Base-by-base conservation (phyloP, 2,113 vertebrate genomes). In the Raja brachyura region DNA sequence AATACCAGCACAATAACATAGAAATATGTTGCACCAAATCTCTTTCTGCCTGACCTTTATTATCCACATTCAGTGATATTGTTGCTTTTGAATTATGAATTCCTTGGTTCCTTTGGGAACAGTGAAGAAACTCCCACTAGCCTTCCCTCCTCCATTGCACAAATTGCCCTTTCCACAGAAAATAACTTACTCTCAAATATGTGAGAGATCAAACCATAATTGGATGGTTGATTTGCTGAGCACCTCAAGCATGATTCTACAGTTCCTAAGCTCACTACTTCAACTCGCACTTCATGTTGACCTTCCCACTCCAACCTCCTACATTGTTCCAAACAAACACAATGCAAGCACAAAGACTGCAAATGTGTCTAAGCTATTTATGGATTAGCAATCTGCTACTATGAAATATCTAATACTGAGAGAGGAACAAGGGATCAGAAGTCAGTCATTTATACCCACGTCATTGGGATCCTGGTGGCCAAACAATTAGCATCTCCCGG, bases 211-310 rank as follows among this genome's bases (percentile, higher is more conserved):
- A 31, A 86, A 54, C 25, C 61, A 28, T 88, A 31, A 88, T 31
- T 31, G 83, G 28, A n/a, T 31, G 28, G 83, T 31, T 88, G 83
- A 66, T 88, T 88, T 88, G 83, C 83, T 66, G 59, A 88, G 18
- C 56, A 88, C 16, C 59, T 31, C 83, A 88, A 88, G 28, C 28
- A 18, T 18, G 56, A 59, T 31, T n/a, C 28, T 31, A 7, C 10
- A 85, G 13, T 85, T 28, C 6, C 59, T 16, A n/a, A 5, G 59
- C 11, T 88, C 56, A 88, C 14, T n/a, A 81, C 79, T 56, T 81
- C 48, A 81, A 25, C 59, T 86, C 6, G 5, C 4, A 14, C 14
- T 86, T 86, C 56, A 73, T 20, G 20, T 73, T 73, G 18, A 73
- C 28, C 61, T 88, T 63, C 83, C 61, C 83, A 88, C 13, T 18